phyloP scores from a whole-genome alignment of 2,888 invertebrate genomes.

The Eucera pruinosa region DNA sequence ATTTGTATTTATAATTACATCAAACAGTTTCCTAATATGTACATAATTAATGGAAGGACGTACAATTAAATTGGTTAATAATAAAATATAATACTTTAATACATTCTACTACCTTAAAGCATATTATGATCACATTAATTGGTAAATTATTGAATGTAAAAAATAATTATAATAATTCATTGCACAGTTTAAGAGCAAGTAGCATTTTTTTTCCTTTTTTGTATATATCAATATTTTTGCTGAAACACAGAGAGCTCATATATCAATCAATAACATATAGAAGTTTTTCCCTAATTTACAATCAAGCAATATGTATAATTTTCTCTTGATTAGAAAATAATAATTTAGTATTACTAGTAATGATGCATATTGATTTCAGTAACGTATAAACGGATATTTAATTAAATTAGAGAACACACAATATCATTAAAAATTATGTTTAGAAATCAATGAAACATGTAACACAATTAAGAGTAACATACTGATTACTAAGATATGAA shows the following conservation, averaged over 20 bases:
- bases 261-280: slow-evolving; percentile 21
- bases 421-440: slow-evolving; percentile 15
- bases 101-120: slow-evolving; percentile 63
- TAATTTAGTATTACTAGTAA: slow-evolving; percentile 20
- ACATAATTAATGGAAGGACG: slow-evolving; percentile 56
- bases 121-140: slow-evolving; percentile 69
- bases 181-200: slow-evolving; percentile 56
- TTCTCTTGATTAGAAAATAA: slow-evolving; percentile 34
- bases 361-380: slow-evolving; percentile 5
- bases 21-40: slow-evolving; percentile 49
- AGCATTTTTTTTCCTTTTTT: slow-evolving; percentile 30
- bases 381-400: too few species aligned
- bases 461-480: slow-evolving; percentile 9
- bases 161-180: slow-evolving; percentile 62
- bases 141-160: slow-evolving; percentile 61
- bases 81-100: slow-evolving; percentile 63
- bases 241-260: slow-evolving; percentile 35
- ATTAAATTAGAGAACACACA: slow-evolving; percentile 47
- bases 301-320: slow-evolving; percentile 23
- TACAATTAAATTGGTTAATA: slow-evolving; percentile 58
- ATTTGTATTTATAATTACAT: slow-evolving; percentile 37
- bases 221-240: slow-evolving; percentile 31
- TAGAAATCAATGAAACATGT: slow-evolving; percentile 24
- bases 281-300: slow-evolving; percentile 22
- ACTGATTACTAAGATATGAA: slow-evolving; percentile 17